phyloP scores from a whole-genome alignment of 2,888 invertebrate genomes.

The Pollenia angustigena region DNA sequence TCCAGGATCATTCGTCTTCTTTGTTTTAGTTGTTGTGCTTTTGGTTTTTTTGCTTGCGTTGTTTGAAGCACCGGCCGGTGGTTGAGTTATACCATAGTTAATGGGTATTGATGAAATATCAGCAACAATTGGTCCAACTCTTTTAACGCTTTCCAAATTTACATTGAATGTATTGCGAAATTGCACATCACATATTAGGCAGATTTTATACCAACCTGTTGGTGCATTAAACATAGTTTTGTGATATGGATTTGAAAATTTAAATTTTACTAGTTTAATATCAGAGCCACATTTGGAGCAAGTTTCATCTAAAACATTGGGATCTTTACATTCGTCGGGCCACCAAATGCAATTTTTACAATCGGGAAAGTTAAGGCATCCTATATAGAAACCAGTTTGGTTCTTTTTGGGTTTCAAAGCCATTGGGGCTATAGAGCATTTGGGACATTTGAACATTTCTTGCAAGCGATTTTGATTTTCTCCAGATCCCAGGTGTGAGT shows the following conservation, averaged over 20 bases:
- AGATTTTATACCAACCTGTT: conserved; percentile 81
- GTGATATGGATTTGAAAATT: conserved; percentile 78
- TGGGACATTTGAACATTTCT: conserved; percentile 89
- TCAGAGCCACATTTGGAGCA: conserved; percentile 85
- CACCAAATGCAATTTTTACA: conserved; percentile 94
- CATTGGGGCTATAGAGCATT: conserved; percentile 89
- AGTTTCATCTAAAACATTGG: conserved; percentile 87
- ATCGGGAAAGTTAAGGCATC: conserved; percentile 91
- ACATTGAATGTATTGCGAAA: conserved; percentile 82
- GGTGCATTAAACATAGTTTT: conserved; percentile 80
- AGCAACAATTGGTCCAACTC: conserved; percentile 80
- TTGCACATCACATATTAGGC: conserved; percentile 81
- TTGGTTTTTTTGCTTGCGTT: conserved; percentile 8
- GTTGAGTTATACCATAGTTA: conserved; percentile 48
- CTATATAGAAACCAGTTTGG: conserved; percentile 88
- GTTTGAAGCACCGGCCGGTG: not conserved
- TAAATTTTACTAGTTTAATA: conserved; percentile 79
- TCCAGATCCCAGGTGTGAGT: not conserved
- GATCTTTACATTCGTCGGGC: conserved; percentile 88
- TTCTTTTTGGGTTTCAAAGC: conserved; percentile 88
- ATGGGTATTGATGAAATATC: conserved; percentile 65
- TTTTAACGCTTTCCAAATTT: conserved; percentile 81
- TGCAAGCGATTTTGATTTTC: conserved; percentile 72
- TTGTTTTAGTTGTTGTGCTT: conserved; percentile 23
- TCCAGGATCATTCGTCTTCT: conserved; percentile 17